A percentile compares a stretch with the other conserved stretches of the same genome.
Evolutionary conservation across 2,113 vertebrate species (phyloP).

Genomic region (Embiotoca jacksoni): DNA sequence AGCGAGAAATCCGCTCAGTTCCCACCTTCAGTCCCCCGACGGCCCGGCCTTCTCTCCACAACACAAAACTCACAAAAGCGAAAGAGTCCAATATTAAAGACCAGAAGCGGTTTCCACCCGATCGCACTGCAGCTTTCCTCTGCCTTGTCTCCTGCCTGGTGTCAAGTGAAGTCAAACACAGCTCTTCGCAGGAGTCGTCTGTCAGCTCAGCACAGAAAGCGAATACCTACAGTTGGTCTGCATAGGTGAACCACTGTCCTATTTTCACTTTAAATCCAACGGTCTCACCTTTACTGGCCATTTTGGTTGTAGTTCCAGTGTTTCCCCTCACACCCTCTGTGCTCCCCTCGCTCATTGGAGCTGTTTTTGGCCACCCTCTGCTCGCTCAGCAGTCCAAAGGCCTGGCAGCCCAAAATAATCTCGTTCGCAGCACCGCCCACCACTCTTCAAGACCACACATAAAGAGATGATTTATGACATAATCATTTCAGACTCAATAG

Average conservation of each 20-base stretch:
- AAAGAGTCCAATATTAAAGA: neutral
- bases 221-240: constrained; percentile 3
- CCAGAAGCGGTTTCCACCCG: neutral
- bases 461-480: constrained; percentile 40
- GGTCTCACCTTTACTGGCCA: constrained; percentile 84
- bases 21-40: constrained; percentile 8
- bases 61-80: neutral
- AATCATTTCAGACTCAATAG: neutral
- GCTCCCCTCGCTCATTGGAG: constrained; percentile 61
- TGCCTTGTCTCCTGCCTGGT: neutral
- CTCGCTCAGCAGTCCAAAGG: constrained; percentile 80
- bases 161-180: constrained; percentile 14
- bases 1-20: neutral
- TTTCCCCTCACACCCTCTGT: constrained; percentile 51
- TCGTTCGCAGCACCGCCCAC: constrained; percentile 61
- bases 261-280: constrained; percentile 15
- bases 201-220: neutral
- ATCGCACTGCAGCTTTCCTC: constrained; percentile 6
- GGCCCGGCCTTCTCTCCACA: neutral
- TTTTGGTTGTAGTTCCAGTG: constrained; percentile 64
- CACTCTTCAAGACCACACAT: constrained; percentile 51
- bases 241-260: neutral
- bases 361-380: constrained; percentile 82
- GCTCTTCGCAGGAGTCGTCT: neutral
- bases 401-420: constrained; percentile 83